These are phyloP conservation scores for Tricholauxania praeusta DNA, from an alignment of 2,888 invertebrate genomes.

Conservation along the genomic window DNA sequence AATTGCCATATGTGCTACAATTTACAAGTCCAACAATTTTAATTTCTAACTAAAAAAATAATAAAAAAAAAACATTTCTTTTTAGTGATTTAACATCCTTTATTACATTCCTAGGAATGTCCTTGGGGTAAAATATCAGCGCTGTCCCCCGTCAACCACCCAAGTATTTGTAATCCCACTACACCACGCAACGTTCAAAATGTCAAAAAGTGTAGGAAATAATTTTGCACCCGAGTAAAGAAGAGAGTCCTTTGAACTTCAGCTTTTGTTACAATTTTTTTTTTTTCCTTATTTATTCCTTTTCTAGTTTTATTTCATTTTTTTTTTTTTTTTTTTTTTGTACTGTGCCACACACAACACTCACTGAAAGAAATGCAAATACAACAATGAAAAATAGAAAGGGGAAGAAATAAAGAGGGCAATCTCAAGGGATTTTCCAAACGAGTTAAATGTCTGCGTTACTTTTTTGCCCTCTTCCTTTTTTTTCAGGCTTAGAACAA, in stretches of 20 bases:
- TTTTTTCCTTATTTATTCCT: neutral
- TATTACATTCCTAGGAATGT: neutral
- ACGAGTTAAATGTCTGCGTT: constrained; percentile 21
- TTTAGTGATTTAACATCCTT: neutral
- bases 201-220: constrained; percentile 25
- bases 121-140: constrained; percentile 1
- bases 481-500: neutral
- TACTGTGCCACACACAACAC: too few relatives aligned
- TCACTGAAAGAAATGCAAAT: neutral
- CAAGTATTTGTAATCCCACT: neutral
- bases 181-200: constrained; percentile 12
- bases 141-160: neutral
- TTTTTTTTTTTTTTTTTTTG: constrained; percentile 5
- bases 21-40: too few relatives aligned
- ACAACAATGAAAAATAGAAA: neutral
- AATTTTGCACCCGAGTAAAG: constrained; percentile 18
- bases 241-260: constrained; percentile 32
- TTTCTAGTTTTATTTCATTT: constrained; percentile 8
- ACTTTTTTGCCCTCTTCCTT: neutral
- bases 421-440: constrained; percentile 22
- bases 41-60: too few relatives aligned
- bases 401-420: neutral
- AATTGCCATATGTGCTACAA: too few relatives aligned
- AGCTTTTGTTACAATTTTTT: constrained; percentile 11
- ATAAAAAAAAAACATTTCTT: too few relatives aligned